Evolutionary conservation across 2,888 invertebrate species (phyloP).

Genomic region (Oscheius sp.): DNA sequence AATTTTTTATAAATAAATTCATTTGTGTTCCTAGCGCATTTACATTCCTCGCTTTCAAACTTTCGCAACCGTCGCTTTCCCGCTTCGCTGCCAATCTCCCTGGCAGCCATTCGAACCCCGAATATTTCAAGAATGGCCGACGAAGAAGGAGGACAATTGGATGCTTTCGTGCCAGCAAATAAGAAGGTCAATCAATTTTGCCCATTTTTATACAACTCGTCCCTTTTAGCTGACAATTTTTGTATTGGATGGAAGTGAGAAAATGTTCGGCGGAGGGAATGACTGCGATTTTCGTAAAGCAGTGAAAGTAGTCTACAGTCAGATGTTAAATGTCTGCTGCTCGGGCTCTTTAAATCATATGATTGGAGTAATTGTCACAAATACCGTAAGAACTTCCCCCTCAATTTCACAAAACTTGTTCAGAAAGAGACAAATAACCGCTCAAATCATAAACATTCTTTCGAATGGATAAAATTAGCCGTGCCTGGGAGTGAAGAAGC

Average conservation of each 20-base stretch:
- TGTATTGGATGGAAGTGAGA: constrained; percentile 35
- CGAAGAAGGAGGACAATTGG: not conserved
- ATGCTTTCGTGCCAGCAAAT: not conserved
- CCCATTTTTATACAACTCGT: too few relatives aligned
- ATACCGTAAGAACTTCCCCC: constrained; percentile 43
- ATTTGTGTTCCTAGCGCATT: not conserved
- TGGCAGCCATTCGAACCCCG: not conserved
- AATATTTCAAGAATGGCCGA: constrained; percentile 26
- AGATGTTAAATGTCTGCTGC: constrained; percentile 32
- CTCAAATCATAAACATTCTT: constrained; percentile 10
- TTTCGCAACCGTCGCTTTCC: not conserved
- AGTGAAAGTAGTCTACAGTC: constrained; percentile 26
- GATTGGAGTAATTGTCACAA: constrained; percentile 53
- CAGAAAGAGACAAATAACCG: constrained; percentile 19
- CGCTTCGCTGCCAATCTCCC: not conserved
- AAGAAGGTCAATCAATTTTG: too few relatives aligned
- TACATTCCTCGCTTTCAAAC: too few relatives aligned
- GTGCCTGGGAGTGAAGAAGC: constrained; percentile 47
- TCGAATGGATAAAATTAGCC: constrained; percentile 21
- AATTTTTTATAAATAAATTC: not conserved
- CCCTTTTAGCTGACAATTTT: constrained; percentile 37
- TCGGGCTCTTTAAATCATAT: constrained; percentile 46
- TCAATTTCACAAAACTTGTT: too few relatives aligned
- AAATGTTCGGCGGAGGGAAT: constrained; percentile 29
- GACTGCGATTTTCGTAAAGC: constrained; percentile 31